Evolutionary conservation across 2,797 vertebrate genomes (phyloP).

Genomic region (Phyllotis vaccarum): DNA sequence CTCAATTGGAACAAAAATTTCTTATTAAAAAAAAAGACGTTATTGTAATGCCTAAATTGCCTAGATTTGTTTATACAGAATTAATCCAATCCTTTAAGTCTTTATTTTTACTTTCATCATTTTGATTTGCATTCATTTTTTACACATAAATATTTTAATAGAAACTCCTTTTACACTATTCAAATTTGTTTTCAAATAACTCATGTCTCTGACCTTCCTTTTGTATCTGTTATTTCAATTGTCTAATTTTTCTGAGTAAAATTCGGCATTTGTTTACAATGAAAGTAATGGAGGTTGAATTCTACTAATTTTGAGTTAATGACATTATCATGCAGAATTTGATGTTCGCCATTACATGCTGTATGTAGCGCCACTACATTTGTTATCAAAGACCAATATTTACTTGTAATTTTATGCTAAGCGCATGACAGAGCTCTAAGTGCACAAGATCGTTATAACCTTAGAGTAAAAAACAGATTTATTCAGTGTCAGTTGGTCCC

Average conservation of each 20-base stretch:
- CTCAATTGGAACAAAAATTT: background rate
- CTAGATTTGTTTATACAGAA: conserved; percentile 36
- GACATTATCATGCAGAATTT: background rate
- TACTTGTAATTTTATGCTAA: conserved; percentile 24
- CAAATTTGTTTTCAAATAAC: background rate
- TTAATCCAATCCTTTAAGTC: conserved; percentile 5
- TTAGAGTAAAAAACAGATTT: conserved; percentile 43
- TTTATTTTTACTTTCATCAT: conserved; percentile 10
- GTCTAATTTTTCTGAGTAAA: conserved; percentile 47
- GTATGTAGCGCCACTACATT: background rate
- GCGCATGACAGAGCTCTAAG: background rate
- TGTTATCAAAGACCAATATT: background rate
- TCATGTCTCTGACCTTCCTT: background rate
- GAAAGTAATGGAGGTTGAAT: conserved; percentile 26
- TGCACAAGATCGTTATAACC: conserved; percentile 36
- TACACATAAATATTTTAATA: background rate
- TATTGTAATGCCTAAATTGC: background rate
- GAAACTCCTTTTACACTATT: background rate
- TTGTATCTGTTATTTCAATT: background rate
- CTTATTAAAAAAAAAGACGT: conserved; percentile 2
- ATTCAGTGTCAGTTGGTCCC: background rate
- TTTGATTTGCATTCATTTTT: conserved; percentile 4
- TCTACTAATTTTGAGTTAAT: background rate
- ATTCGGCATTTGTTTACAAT: background rate
- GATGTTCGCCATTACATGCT: background rate